Evolutionary conservation across 2,113 vertebrate genomes (phyloP).

Genomic region (Pseudopodoces humilis): DNA sequence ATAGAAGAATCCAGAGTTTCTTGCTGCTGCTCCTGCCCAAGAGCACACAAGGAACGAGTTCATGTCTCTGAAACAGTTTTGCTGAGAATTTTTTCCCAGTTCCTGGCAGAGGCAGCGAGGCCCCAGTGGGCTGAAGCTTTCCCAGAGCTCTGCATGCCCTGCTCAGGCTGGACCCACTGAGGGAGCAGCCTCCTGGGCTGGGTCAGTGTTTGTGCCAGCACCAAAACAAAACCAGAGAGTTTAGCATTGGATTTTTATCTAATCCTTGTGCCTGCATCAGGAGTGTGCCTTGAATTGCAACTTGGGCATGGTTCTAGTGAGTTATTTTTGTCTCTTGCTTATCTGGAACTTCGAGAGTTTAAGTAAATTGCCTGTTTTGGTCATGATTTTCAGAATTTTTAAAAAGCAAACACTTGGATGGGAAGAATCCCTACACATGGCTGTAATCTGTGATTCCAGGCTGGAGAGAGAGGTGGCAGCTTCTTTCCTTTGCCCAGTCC

Average conservation of each 20-base stretch:
- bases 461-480: not conserved
- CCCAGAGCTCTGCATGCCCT: constrained; percentile 67
- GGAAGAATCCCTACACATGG: not conserved
- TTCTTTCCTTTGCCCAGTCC: not conserved
- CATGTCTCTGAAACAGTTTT: not conserved
- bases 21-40: not conserved
- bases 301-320: not conserved
- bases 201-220: not conserved
- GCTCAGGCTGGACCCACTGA: constrained; percentile 44
- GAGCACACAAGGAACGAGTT: not conserved
- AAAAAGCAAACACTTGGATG: not conserved
- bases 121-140: not conserved
- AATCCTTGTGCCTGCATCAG: not conserved
- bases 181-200: constrained; percentile 13
- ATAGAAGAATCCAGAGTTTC: not conserved
- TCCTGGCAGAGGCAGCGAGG: not conserved
- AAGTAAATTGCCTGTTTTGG: not conserved
- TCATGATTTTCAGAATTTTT: not conserved
- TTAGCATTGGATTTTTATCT: not conserved
- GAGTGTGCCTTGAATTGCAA: not conserved
- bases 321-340: not conserved
- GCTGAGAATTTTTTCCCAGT: not conserved
- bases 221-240: not conserved
- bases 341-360: not conserved
- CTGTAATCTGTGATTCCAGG: not conserved